phyloP scores from a whole-genome alignment of 1,140 invertebrate genomes.

The Zaprionus lachaisei region DNA sequence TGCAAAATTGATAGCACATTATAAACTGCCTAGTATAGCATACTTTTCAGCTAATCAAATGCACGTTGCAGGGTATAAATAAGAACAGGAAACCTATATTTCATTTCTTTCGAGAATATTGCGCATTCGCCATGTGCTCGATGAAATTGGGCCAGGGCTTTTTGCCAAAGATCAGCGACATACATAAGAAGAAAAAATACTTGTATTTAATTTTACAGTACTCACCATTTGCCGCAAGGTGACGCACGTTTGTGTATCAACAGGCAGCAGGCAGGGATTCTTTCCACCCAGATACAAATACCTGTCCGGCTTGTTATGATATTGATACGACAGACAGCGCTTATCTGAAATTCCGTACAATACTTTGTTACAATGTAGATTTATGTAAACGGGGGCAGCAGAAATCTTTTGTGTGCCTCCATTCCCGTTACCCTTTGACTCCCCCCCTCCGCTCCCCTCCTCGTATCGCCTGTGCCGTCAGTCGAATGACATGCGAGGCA shows the following conservation, averaged over 20 bases:
- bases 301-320: conserved; percentile 1
- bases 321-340: conserved; percentile 34
- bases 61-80: conserved; percentile 12
- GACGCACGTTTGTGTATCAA: background rate
- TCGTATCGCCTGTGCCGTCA: conserved; percentile 4
- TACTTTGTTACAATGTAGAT: conserved; percentile 23
- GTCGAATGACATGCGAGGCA: conserved; percentile 28
- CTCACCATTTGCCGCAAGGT: background rate
- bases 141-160: conserved; percentile 41
- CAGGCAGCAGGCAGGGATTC: background rate
- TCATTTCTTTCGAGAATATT: conserved; percentile 14
- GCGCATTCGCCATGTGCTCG: conserved; percentile 44
- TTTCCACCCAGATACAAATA: conserved; percentile 1
- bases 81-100: background rate
- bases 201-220: conserved; percentile 15
- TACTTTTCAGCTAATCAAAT: conserved; percentile 35
- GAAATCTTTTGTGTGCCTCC: conserved; percentile 23
- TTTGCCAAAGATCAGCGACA: conserved; percentile 28
- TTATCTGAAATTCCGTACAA: conserved; percentile 37
- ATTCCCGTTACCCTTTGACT: background rate
- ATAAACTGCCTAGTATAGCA: conserved; percentile 24
- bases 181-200: conserved; percentile 14
- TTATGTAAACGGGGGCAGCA: conserved; percentile 35
- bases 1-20: background rate
- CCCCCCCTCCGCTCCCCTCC: no score